Base-by-base conservation (phyloP, 2,888 invertebrate species). In the Prosopocoilus inquinatus region DNA sequence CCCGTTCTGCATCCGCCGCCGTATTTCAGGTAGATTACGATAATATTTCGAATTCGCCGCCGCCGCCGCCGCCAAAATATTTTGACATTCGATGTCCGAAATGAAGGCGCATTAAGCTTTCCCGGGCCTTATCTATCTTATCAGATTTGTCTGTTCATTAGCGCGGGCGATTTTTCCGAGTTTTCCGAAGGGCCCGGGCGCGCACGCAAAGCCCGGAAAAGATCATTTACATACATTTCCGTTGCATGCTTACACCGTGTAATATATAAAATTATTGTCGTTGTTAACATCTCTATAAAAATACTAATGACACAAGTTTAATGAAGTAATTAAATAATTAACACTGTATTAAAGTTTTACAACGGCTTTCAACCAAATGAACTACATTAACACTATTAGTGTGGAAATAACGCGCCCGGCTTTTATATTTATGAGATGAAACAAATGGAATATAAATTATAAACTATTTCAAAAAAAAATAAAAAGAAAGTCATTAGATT, bases 271-370 rank as follows among this genome's bases (percentile, higher is more conserved):
- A 15, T 41, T 41, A 41, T 41, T 41, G 13, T 41, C 7, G 41
- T 41, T 53, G 53, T 53, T 53, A 53, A 53, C 53, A 53, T 47
- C 47, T 53, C 53, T 43, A 53, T 53, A 53, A 53, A 53, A 53
- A 47, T 15, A 11, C 13, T 47, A 43, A 35, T 53, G 53, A 28
- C 20, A 53, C 43, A 47, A 53, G 47, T 53, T 53, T 47, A 41
- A 41, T 11, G 41, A 15, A 13, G 41, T 41, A 41, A 41, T 41
- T 41, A 41, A 41, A 41, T 41, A 41, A 41, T 41, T 41, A 41
- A 41, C 41, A 41, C 41, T 13, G 16, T 41, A 15, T 41, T 41
- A 41, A 41, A 41, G 2, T 28, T 28, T 28, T 28, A 28, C 20
- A 28, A 28, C 20, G 7, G 20, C 20, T 28, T 28, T 28, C 20